These are phyloP conservation scores for Neoitamus cyanurus DNA, from an alignment of 2,888 invertebrate species.

Conservation along the genomic window DNA sequence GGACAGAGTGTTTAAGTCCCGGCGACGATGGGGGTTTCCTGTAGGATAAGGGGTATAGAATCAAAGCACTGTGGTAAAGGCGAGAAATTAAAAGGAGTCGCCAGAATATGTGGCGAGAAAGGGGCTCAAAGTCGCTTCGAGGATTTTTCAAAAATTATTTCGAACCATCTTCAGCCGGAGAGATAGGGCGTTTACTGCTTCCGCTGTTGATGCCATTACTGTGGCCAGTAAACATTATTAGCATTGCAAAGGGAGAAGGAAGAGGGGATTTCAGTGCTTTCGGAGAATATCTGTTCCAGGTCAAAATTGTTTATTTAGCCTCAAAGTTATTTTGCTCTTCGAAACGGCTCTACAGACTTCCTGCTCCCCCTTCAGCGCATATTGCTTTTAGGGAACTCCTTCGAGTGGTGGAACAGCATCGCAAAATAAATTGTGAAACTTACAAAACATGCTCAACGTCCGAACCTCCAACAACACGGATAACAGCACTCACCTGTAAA, in stretches of 20 bases:
- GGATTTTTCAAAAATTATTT: constrained; percentile 7
- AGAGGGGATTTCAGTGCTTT: background rate
- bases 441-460: background rate
- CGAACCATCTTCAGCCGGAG: background rate
- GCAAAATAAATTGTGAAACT: background rate
- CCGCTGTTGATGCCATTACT: background rate
- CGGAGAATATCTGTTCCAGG: background rate
- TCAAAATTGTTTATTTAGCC: background rate
- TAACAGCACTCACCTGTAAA: background rate
- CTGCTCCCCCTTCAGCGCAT: background rate
- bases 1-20: constrained; percentile 8
- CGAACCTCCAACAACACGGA: background rate
- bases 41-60: background rate
- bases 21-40: background rate
- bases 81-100: background rate
- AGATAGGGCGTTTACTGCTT: background rate
- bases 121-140: background rate
- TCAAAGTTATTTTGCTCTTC: background rate
- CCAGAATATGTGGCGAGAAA: background rate
- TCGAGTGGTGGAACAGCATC: background rate
- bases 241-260: background rate
- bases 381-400: background rate
- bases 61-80: background rate
- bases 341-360: background rate
- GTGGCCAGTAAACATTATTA: background rate